Base-by-base conservation (phyloP, 2,797 vertebrate species). In the Bradypodion ventrale region DNA sequence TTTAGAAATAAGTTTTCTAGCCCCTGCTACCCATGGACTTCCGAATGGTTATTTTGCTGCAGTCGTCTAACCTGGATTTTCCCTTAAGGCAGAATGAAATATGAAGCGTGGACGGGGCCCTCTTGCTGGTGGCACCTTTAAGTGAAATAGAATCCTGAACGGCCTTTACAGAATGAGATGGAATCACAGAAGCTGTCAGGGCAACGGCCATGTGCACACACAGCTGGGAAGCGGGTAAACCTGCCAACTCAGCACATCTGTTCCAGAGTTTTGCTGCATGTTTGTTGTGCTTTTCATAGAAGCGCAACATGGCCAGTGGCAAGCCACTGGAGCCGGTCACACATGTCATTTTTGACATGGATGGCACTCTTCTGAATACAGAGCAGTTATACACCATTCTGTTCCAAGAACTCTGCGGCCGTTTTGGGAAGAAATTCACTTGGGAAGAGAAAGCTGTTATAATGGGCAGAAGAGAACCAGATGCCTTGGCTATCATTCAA, bases 371-470 rank as follows among this genome's bases (percentile, higher is more conserved):
- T 2, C 5, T 85, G 35, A 98, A 99, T 89, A 98, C 98, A 0
- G 98, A 99, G 74, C 92, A 85, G 5, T 95, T 99, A 7, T 99
- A 98, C 85, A 96, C 97, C 0, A 59, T 91, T 15, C 95, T 97
- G 46, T 98, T 94, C 8, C 95, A 97, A 85, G 96, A 98, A 29
- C 92, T 99, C 29, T 98, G 97, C 44, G 93, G 88, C 21, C 96
- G 95, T 77, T 98, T 95, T 46, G 97, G 95, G 1, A 98, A 98
- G 93, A 83, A 52, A 1, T 99, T 98, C 91, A 96, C 89, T 0
- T 99, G 98, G 98, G 96, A 96, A 0, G 88, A 99, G 79, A 99
- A 98, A 91, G 94, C 97, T 0, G 78, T 88, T 0, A 97, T 98
- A 63, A 98, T 99, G 97, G 98, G 98, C 0, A 97, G 95, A 63